Evolutionary conservation across 2,113 vertebrate species (phyloP).

Genomic region (Xyrauchen texanus): DNA sequence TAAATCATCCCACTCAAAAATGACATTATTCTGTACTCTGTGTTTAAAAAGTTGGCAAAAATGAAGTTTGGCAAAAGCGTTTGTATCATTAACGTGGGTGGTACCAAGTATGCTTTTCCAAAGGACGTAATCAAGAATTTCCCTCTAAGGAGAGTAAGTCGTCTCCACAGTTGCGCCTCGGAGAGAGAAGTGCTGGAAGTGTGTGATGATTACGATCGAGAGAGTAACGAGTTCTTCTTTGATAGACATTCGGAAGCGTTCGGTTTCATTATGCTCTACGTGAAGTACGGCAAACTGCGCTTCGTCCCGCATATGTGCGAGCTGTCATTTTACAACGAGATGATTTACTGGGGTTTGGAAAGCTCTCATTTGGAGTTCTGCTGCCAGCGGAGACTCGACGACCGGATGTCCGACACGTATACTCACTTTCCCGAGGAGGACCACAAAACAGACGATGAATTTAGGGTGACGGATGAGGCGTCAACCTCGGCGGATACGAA

Average conservation of each 20-base stretch:
- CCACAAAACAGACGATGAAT: slow-evolving; percentile 50
- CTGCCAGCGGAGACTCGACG: slow-evolving; percentile 92
- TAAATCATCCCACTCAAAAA: background rate
- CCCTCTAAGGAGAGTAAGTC: slow-evolving; percentile 88
- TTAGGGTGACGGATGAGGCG: slow-evolving; percentile 45
- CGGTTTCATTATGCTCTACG: slow-evolving; percentile 91
- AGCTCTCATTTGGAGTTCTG: slow-evolving; percentile 88
- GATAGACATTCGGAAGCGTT: slow-evolving; percentile 95
- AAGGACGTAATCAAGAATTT: slow-evolving; percentile 89
- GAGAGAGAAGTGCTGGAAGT: slow-evolving; percentile 94
- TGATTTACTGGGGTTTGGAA: slow-evolving; percentile 96
- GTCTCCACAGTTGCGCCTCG: slow-evolving; percentile 86
- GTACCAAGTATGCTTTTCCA: slow-evolving; percentile 86
- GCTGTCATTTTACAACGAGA: slow-evolving; percentile 94
- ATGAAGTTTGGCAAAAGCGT: slow-evolving; percentile 83
- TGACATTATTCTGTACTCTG: background rate
- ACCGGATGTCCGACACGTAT: slow-evolving; percentile 88
- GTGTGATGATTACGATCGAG: slow-evolving; percentile 94
- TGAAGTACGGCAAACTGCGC: slow-evolving; percentile 90
- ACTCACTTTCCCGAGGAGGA: slow-evolving; percentile 84
- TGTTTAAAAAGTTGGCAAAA: background rate
- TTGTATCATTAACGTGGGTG: slow-evolving; percentile 89
- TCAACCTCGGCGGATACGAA: slow-evolving; percentile 32
- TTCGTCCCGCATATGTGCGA: slow-evolving; percentile 95
- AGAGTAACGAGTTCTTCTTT: slow-evolving; percentile 95